Evolutionary conservation across 2,113 vertebrate species (phyloP), one percentile per base, ranked within the genome.

Genomic region (Ophthalmolycus amberensis): DNA sequence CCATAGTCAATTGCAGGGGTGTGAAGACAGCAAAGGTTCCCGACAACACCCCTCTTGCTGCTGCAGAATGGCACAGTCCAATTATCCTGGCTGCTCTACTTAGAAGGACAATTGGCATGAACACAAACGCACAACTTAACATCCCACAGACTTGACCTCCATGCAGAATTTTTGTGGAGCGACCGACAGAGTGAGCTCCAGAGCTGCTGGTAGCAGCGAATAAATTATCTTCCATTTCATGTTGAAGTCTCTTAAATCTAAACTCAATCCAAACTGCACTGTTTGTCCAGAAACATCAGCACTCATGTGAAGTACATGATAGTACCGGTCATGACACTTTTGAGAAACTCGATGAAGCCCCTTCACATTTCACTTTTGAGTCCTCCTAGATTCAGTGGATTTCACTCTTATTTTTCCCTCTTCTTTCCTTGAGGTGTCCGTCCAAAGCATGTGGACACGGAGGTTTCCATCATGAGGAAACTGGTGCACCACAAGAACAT

Each of bases 391-490:
- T 8, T 42, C 62, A 18, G 32, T 34, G 1, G 16, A 46, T 25
- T n/a, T 52, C 25, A 3, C 44, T 5, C 44, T 58, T 58, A 14
- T n/a, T 54, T n/a, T 25, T 64, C 12, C 54, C 27, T 56, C 20
- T 44, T 22, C 66, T 62, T 16, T 42, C 16, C 11, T 15, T 22
- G 4, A 88, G 95, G 90, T 20, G 88, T 94, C 56, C 85, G 88
- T 2, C 54, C 75, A 29, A 95, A 95, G 66, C 91, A 90, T 2
- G 87, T 95, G 65, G 91, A 95, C 44, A 70, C 44, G 1, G 95
- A 95, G 66, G 89, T 93, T 42, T 88, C 91, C 48, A 92, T 95
- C 74, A 95, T 95, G 95, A 94, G 85, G 87, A 95, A 95, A 66
- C 90, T 95, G 84, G 73, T 89, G 4, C 92, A 95, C 75, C 95